These are phyloP conservation scores for Lepus oiostolus DNA, from an alignment of 2,797 vertebrate species.

Conservation along the genomic window DNA sequence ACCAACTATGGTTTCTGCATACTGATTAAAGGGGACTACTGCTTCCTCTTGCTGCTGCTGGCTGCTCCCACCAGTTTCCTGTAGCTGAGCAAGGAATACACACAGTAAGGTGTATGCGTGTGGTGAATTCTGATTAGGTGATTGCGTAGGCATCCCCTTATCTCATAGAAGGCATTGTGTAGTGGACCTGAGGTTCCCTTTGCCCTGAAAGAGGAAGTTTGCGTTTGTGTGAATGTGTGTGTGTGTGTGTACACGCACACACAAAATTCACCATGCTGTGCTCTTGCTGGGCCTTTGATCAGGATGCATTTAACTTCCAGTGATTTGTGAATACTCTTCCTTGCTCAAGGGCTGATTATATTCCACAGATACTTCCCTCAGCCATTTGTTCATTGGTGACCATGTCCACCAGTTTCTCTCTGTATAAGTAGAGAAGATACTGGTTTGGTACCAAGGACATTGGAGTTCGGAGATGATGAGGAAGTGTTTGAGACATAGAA, in stretches of 20 bases:
- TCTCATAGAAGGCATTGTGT: neutral
- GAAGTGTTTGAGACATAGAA: neutral
- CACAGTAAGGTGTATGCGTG: neutral
- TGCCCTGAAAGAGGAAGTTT: neutral
- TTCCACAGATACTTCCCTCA: neutral
- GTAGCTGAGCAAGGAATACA: neutral
- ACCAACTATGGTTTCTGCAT: slow-evolving; percentile 51
- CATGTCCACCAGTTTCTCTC: neutral
- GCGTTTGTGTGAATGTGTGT: neutral
- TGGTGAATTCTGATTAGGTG: neutral
- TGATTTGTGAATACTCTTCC: neutral
- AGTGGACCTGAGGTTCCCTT: neutral
- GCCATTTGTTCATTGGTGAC: neutral
- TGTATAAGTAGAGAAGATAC: neutral
- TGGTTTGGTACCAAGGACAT: neutral
- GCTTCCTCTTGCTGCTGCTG: neutral
- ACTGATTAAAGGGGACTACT: slow-evolving; percentile 35
- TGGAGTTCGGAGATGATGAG: neutral
- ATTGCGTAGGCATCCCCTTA: neutral
- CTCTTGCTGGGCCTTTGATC: neutral
- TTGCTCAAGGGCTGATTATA: neutral
- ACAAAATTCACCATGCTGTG: neutral
- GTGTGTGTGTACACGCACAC: neutral
- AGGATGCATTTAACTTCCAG: neutral
- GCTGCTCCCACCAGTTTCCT: neutral